Conservation (phyloP, 2,888 invertebrate species). For the Balanococcus diminutus region DNA sequence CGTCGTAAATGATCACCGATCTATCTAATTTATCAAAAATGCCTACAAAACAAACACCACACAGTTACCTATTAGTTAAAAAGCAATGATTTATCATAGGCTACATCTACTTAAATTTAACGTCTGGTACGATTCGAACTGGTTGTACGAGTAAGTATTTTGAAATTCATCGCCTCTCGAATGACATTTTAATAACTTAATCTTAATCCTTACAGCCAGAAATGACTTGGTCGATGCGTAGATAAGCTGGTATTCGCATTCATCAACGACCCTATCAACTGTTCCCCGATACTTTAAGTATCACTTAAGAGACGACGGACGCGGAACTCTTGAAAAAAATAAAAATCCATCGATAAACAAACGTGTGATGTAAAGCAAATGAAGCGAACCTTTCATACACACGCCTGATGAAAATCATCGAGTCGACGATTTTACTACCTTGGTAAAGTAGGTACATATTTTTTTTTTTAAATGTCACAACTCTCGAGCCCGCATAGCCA, state of each 20-base stretch:
- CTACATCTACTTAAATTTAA: neutral
- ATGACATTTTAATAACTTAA: slow-evolving; percentile 1
- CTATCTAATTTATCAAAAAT: slow-evolving; percentile 70
- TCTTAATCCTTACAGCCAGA: neutral
- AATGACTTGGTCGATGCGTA: neutral
- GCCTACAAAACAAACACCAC: slow-evolving; percentile 67
- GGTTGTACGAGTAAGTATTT: neutral
- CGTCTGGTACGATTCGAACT: neutral
- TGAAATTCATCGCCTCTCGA: neutral
- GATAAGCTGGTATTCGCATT: neutral
- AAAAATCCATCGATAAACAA: neutral
- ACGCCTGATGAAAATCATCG: neutral
- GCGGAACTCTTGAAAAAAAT: slow-evolving; percentile 9
- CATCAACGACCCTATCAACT: neutral
- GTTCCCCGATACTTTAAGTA: neutral
- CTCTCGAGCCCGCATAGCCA: slow-evolving; percentile 28
- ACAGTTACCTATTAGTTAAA: neutral
- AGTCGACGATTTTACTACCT: neutral
- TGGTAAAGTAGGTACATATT: neutral
- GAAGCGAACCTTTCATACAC: neutral
- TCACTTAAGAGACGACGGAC: neutral
- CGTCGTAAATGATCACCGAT: slow-evolving; percentile 72
- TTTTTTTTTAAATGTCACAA: slow-evolving; percentile 6
- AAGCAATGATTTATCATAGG: neutral
- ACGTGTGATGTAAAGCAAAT: neutral